Conservation (phyloP, 2,113 vertebrate genomes). For the Vidua chalybeata region DNA sequence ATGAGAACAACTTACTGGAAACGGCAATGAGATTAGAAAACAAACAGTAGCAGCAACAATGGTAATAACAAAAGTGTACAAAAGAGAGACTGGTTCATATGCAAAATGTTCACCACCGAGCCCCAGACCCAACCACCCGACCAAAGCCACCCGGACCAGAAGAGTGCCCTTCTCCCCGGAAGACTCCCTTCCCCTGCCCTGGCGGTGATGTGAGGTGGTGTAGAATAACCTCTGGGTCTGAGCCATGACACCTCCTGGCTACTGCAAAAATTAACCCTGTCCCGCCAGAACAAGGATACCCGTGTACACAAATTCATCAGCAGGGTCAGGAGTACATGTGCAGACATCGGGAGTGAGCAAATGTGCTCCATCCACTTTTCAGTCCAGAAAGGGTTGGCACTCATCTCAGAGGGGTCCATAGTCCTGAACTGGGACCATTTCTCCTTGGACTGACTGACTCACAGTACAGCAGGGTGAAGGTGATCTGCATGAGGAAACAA, state of each 20-base stretch:
- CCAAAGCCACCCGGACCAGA: rapidly evolving
- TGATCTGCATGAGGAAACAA: rapidly evolving
- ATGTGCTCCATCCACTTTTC: not conserved
- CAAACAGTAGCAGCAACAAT: not conserved
- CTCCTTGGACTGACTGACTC: not conserved
- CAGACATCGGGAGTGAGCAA: not conserved
- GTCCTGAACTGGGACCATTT: not conserved
- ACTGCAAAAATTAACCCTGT: not conserved
- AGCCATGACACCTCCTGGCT: not conserved
- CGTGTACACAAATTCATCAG: rapidly evolving
- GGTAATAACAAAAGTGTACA: not conserved
- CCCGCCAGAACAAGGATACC: not conserved
- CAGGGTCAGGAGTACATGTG: not conserved
- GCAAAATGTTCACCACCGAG: not conserved
- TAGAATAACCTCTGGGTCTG: not conserved
- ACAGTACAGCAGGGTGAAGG: not conserved
- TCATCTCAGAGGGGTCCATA: not conserved
- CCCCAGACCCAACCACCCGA: not conserved
- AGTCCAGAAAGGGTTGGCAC: not conserved
- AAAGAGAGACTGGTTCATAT: not conserved
- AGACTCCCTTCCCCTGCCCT: not conserved
- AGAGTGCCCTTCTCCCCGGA: not conserved
- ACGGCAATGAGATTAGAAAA: not conserved
- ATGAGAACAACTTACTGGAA: not conserved
- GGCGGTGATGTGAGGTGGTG: not conserved